Conservation (phyloP, 2,113 vertebrate species). For the Oreochromis tanganicae region DNA sequence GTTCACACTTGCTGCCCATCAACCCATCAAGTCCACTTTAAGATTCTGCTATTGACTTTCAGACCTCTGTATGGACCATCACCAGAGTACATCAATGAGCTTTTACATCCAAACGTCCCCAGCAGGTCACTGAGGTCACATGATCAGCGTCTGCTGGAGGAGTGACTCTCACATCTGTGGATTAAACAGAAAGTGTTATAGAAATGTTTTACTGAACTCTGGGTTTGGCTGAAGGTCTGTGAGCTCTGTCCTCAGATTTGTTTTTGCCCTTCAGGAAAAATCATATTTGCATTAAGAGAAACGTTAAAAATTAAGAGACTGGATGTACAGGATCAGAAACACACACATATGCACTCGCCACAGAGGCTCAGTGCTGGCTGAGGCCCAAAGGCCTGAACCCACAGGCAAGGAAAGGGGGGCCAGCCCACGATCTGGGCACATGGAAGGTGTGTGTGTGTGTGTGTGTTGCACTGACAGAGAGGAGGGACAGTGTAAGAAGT, state of each 20-base stretch:
- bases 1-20: background rate
- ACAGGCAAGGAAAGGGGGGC: constrained; percentile 10
- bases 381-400: constrained; percentile 40
- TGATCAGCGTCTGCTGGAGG: background rate
- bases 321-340: background rate
- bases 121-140: background rate
- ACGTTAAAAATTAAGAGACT: background rate
- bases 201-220: background rate
- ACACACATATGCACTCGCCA: background rate
- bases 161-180: background rate
- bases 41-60: background rate
- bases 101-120: background rate
- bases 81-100: background rate
- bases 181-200: background rate
- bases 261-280: background rate
- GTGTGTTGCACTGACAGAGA: background rate
- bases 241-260: background rate
- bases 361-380: constrained; percentile 13
- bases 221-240: background rate
- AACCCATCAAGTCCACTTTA: background rate
- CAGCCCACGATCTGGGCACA: constrained; percentile 50
- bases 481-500: constrained; percentile 62
- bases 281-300: background rate
- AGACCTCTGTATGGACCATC: background rate
- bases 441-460: background rate